Base-by-base conservation (phyloP, 1,140 invertebrate species). In the Conus ventricosus region DNA sequence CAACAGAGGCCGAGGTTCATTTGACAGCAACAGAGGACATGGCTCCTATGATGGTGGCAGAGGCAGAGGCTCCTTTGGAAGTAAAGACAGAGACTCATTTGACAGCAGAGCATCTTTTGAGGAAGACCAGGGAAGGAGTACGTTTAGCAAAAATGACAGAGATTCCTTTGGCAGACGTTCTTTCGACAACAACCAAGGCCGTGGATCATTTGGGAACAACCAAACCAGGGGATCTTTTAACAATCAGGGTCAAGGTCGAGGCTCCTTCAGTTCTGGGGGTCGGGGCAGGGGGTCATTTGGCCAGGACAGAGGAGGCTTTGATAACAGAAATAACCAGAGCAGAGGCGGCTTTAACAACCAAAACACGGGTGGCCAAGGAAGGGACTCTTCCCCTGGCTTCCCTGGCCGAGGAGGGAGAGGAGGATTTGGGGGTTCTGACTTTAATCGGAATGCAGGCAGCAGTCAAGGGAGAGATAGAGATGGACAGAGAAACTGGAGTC, bases 401-500 rank as follows among this genome's bases (percentile, higher is more conserved):
- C 7, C 23, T 10, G 82, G 81, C 25, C 51, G 81, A 57, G 81
- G 81, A 39, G 78, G 53, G 53, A 83, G 81, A 57, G 81, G 81
- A 57, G 82, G 82, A 8, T 84, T 54, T 63, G 55, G 27, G 17
- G 8, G n/a, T 11, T 63, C 20, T 39, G 55, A 60, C 11, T 84
- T 63, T 39, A 54, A 67, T 11, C 82, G n/a, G 82, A 60, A 63
- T 23, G 13, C 0, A n/a, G 53, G 53, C 13, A n/a, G 11, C 8
- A 54, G n/a, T 23, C 82, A 84, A 63, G 82, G 55, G 23, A 51
- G 82, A 10, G 17, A 17, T 63, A 10, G 27, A 23, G 20, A 17
- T 4, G n/a, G 82, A 55, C 39, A 63, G 23, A 84, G n/a, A n/a
- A 84, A 63, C 57, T 84, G 82, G 82, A 84, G 57, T 27, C 82